Evolutionary conservation across 2,797 vertebrate genomes (phyloP).

Genomic region (Sebastes minor): DNA sequence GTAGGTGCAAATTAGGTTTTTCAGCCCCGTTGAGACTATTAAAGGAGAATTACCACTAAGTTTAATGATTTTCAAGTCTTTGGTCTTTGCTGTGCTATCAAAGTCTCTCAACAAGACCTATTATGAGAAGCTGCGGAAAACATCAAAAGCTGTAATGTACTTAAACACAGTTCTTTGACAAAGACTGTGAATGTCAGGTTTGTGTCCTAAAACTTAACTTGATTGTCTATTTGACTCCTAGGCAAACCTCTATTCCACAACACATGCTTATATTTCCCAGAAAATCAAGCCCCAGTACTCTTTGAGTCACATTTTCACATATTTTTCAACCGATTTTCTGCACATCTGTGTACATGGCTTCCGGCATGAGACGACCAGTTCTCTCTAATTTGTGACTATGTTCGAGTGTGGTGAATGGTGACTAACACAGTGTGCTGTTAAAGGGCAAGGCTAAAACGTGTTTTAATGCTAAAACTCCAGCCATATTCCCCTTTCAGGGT

Average conservation of each 20-base stretch:
- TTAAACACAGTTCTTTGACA: neutral
- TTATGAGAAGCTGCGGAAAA: neutral
- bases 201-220: neutral
- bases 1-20: slow-evolving; percentile 12
- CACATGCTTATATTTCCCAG: neutral
- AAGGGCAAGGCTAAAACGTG: slow-evolving; percentile 33
- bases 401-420: slow-evolving; percentile 48
- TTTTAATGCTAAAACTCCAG: slow-evolving; percentile 42
- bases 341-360: slow-evolving; percentile 41
- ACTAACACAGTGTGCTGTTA: slow-evolving; percentile 50
- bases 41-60: slow-evolving; percentile 30
- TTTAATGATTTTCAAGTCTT: slow-evolving; percentile 36
- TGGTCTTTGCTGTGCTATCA: slow-evolving; percentile 11
- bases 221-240: neutral
- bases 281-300: neutral
- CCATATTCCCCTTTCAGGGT: slow-evolving; percentile 29
- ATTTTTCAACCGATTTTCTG: slow-evolving; percentile 30
- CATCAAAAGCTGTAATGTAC: neutral
- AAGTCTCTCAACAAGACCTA: slow-evolving; percentile 11
- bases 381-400: slow-evolving; percentile 45
- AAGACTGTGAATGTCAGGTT: neutral
- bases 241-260: slow-evolving; percentile 1
- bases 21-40: slow-evolving; percentile 18
- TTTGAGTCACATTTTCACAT: slow-evolving; percentile 8
- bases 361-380: slow-evolving; percentile 38